Percentiles rank a stretch among this genome's conserved stretches.
Evolutionary conservation across 2,888 invertebrate genomes (phyloP).

Genomic region (Habroteleia sp.): DNA sequence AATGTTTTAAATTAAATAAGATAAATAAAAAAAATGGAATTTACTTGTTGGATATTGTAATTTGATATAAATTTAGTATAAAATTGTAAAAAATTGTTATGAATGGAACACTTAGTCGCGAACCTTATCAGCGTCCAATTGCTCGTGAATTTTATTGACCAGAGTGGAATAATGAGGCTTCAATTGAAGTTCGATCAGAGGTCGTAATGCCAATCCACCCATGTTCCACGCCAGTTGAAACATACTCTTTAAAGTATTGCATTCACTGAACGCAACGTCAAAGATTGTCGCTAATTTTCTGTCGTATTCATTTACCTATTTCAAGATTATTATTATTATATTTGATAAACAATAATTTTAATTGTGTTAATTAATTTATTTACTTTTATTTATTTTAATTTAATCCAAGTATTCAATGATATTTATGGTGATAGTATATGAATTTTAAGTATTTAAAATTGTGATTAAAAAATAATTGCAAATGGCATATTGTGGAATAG

Average conservation of each 20-base stretch:
- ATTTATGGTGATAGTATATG: too few relatives aligned
- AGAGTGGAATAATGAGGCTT: constrained; percentile 85
- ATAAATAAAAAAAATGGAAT: too few relatives aligned
- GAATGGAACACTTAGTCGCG: too few relatives aligned
- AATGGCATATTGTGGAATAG: too few relatives aligned
- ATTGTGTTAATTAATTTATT: too few relatives aligned
- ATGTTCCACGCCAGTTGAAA: constrained; percentile 87
- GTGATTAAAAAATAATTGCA: neutral
- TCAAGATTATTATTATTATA: constrained; percentile 4
- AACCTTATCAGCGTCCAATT: constrained; percentile 86
- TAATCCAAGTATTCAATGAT: too few relatives aligned
- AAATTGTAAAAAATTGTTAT: too few relatives aligned
- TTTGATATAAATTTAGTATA: too few relatives aligned
- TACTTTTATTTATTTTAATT: too few relatives aligned
- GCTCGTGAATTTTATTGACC: constrained; percentile 85
- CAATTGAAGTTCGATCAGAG: constrained; percentile 87
- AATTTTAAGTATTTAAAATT: constrained; percentile 1
- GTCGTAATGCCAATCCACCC: constrained; percentile 88
- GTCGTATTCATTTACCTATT: constrained; percentile 86
- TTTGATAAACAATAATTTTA: too few relatives aligned
- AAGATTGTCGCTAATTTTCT: constrained; percentile 90
- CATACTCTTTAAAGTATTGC: constrained; percentile 85
- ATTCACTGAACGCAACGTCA: constrained; percentile 90
- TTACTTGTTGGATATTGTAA: too few relatives aligned
- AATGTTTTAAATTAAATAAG: too few relatives aligned